These are phyloP conservation scores for Rhagonycha fulva DNA, from an alignment of 2,888 invertebrate genomes.

Conservation along the genomic window DNA sequence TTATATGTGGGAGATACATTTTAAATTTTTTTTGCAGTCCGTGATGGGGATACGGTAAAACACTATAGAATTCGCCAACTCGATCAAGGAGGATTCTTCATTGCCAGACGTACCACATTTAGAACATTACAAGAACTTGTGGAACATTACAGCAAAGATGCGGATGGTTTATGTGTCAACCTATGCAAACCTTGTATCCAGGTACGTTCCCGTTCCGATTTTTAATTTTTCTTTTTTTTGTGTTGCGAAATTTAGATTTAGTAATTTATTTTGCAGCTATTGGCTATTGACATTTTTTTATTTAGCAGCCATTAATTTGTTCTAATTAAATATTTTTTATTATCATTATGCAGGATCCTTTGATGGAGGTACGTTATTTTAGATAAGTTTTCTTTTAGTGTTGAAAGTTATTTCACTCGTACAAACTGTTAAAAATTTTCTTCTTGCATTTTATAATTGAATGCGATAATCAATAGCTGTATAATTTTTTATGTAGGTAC, in stretches of 20 bases:
- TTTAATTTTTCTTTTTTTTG: slow-evolving; percentile 9
- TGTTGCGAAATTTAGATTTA: slow-evolving; percentile 26
- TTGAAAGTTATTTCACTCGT: neutral
- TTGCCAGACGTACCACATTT: slow-evolving; percentile 96
- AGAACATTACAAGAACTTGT: slow-evolving; percentile 96
- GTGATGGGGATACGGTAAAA: slow-evolving; percentile 98
- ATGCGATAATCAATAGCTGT: slow-evolving; percentile 35
- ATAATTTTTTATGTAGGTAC: slow-evolving; percentile 9
- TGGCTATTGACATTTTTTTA: slow-evolving; percentile 33
- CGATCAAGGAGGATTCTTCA: slow-evolving; percentile 99
- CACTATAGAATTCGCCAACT: slow-evolving; percentile 98
- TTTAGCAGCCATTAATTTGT: neutral
- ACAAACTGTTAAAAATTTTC: neutral
- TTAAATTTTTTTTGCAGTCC: slow-evolving; percentile 67
- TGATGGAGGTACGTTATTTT: slow-evolving; percentile 39
- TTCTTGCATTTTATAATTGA: slow-evolving; percentile 17
- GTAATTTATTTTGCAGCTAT: slow-evolving; percentile 36
- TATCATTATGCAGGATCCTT: slow-evolving; percentile 39
- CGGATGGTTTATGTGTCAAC: slow-evolving; percentile 98
- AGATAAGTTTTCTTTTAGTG: slow-evolving; percentile 8
- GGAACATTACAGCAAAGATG: slow-evolving; percentile 96
- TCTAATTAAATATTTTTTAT: slow-evolving; percentile 28
- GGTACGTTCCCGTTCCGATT: slow-evolving; percentile 58
- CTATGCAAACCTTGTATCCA: slow-evolving; percentile 93
- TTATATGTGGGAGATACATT: neutral